These are phyloP conservation scores for Sylvia atricapilla DNA, from an alignment of 2,113 vertebrate genomes.

Conservation along the genomic window DNA sequence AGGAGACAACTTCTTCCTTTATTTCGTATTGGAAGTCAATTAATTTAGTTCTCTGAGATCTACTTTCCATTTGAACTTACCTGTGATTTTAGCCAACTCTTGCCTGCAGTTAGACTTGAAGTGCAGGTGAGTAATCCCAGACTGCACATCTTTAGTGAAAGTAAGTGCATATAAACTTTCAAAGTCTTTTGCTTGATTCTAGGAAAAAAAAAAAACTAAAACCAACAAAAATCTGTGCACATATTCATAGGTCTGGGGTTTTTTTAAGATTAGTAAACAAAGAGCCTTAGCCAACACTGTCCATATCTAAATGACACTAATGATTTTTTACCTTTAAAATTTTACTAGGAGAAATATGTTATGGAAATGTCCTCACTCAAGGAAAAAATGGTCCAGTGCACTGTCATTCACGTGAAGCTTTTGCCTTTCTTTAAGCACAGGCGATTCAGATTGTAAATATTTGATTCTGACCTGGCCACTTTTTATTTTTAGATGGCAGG, in stretches of 20 bases:
- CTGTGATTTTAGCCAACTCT: neutral
- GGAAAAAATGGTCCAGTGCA: constrained; percentile 20
- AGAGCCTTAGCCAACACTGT: neutral
- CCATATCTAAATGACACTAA: neutral
- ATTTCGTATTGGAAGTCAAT: neutral
- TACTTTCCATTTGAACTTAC: constrained; percentile 26
- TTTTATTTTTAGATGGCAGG: constrained; percentile 16
- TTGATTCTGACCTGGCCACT: constrained; percentile 41
- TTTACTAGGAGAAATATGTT: neutral
- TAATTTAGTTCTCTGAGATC: neutral
- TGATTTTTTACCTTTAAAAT: neutral
- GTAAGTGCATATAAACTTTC: neutral
- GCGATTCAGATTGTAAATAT: constrained; percentile 43
- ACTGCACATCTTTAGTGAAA: neutral
- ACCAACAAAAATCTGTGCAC: neutral
- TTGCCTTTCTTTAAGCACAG: constrained; percentile 54
- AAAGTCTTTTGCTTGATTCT: neutral
- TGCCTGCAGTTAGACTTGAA: neutral
- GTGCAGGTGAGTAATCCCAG: neutral
- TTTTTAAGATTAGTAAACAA: neutral
- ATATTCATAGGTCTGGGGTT: neutral
- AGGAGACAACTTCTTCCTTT: neutral
- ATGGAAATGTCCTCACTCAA: neutral
- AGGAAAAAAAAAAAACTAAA: neutral
- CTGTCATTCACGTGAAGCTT: constrained; percentile 47